phyloP scores from a whole-genome alignment of 2,888 invertebrate genomes.

The Drosophila lacicola region DNA sequence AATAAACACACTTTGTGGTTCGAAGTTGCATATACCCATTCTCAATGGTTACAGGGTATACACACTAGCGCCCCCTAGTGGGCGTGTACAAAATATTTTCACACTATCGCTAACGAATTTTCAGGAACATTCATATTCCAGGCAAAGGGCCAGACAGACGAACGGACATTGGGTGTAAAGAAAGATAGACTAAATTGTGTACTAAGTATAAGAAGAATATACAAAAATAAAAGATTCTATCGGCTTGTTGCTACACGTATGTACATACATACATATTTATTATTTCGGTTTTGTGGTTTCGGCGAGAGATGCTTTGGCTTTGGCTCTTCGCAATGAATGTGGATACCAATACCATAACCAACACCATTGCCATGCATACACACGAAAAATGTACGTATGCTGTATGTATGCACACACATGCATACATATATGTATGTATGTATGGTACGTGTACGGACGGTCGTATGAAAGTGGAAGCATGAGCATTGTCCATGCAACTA shows the following conservation, averaged over 20 bases:
- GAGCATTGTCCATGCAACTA: conserved; percentile 17
- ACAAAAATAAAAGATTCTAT: conserved; percentile 49
- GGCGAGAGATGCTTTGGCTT: conserved; percentile 18
- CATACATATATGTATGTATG: conserved; percentile 21
- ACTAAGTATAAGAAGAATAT: conserved; percentile 17
- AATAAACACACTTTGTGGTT: too few species aligned
- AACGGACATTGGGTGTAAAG: too few species aligned
- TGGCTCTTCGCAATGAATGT: conserved; percentile 10
- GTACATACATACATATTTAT: too few species aligned
- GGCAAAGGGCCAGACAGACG: background rate
- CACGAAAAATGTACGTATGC: conserved; percentile 25
- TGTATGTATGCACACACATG: conserved; percentile 5
- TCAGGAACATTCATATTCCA: background rate
- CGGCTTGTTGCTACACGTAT: conserved; percentile 33
- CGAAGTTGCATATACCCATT: too few species aligned
- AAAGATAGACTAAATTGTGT: too few species aligned
- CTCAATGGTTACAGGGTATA: too few species aligned
- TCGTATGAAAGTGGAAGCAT: conserved; percentile 12
- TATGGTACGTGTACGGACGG: conserved; percentile 5
- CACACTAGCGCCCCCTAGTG: background rate
- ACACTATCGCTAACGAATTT: too few species aligned
- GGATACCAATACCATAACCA: conserved; percentile 15
- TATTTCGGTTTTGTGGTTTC: conserved; percentile 25
- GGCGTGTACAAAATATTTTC: background rate
- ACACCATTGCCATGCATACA: conserved; percentile 34